Conservation (phyloP, 2,113 vertebrate genomes). For the Dipodomys ordii region DNA sequence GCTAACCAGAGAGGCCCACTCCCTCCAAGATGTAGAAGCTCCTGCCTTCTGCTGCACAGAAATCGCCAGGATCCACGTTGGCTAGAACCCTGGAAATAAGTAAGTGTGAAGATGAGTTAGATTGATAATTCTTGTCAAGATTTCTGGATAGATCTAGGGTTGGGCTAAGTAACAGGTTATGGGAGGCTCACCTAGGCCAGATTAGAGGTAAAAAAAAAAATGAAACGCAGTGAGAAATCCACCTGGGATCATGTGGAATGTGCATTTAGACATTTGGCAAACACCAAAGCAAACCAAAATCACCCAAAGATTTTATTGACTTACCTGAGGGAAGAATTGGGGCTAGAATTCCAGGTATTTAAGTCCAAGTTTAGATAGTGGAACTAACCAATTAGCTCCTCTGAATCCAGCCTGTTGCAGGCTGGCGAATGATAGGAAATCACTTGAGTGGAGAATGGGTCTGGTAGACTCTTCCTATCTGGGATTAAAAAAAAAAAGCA, state of each 20-base stretch:
- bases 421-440: neutral
- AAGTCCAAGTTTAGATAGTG: conserved; percentile 30
- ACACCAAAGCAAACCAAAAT: neutral
- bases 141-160: neutral
- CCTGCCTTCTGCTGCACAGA: neutral
- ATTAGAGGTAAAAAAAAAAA: neutral
- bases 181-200: neutral
- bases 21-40: neutral
- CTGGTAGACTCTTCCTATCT: neutral
- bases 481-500: fast-evolving
- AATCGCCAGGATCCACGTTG: neutral
- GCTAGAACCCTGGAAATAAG: neutral
- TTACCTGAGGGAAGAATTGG: neutral
- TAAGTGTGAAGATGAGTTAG: neutral
- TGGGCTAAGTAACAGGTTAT: neutral
- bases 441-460: neutral
- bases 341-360: neutral
- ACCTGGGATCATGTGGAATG: neutral
- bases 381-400: conserved; percentile 25
- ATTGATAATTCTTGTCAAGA: neutral
- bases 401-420: neutral
- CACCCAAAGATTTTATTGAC: neutral
- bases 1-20: neutral
- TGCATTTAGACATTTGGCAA: conserved; percentile 37
- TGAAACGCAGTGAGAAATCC: neutral